Evolutionary conservation across 2,888 invertebrate species (phyloP), one percentile per base, ranked within the genome.

Genomic region (Ormyrus labotus): DNA sequence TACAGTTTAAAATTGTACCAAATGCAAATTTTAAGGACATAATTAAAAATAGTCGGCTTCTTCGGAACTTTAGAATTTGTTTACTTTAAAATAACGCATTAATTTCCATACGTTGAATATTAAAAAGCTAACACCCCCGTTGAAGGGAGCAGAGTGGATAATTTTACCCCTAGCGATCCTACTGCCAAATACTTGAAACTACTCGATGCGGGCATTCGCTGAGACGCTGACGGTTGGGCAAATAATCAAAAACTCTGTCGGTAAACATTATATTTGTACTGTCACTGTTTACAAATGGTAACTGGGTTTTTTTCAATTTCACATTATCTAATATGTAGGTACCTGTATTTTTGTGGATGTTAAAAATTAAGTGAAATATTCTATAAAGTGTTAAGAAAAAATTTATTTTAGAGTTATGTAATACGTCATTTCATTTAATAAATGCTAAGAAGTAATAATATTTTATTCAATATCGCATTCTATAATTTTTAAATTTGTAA

Each of bases 81-180:
- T 34, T 34, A 34, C 34, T 34, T 34, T 34, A 34, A 4, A 34
- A 34, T 34, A 4, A 34, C 34, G 34, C 34, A 34, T 34, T 34
- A 34, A 34, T 9, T 65, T 10, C n/a, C 4, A 10, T 53, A 11
- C 9, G 45, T 11, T 0, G 47, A 65, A 67, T 48, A 58, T 74
- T 10, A 45, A 67, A 58, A 6, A 47, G 10, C 50, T 8, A 13
- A 6, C 11, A 19, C 48, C n/a, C 3, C 3, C 5, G 74, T 63
- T 74, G 47, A 67, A 67, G 75, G 65, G 60, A 67, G 57, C 51
- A 34, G 53, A 70, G 57, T 69, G 53, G 55, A 63, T 70, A 68
- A 71, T 55, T 72, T 57, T 64, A 71, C 81, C 63, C 57, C 55
- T 67, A 61, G 84, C 86, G 84, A 86, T 74, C 85, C 86, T 86